These are phyloP conservation scores for Drosophila nigricruria DNA, from an alignment of 2,888 invertebrate genomes.

Conservation along the genomic window DNA sequence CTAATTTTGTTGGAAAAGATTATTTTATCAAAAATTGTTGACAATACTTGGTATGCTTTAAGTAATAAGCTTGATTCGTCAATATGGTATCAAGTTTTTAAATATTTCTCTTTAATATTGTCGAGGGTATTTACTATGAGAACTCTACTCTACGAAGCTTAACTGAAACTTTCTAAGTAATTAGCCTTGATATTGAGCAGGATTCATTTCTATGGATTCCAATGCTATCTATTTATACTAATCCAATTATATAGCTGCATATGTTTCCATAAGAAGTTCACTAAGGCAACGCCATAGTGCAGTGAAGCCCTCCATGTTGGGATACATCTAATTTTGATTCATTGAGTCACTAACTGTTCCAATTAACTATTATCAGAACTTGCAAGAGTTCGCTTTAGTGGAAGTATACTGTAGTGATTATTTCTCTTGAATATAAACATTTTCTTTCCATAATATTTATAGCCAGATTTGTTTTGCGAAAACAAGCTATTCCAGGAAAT, in stretches of 20 bases:
- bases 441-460: background rate
- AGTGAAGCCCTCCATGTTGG: background rate
- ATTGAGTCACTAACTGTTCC: background rate
- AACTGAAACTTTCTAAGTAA: background rate
- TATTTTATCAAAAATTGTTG: background rate
- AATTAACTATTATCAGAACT: background rate
- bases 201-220: background rate
- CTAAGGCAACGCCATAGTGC: background rate
- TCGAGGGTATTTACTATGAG: background rate
- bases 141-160: background rate
- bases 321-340: background rate
- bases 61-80: background rate
- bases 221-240: no score
- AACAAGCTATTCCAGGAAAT: background rate
- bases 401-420: background rate
- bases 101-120: background rate
- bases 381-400: background rate
- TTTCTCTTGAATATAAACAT: background rate
- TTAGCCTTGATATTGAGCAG: background rate
- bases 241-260: background rate
- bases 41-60: background rate
- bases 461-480: background rate
- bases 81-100: background rate
- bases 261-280: background rate
- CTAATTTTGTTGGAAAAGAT: background rate